These are phyloP conservation scores for Unio delphinus DNA, from an alignment of 2,888 invertebrate genomes.

Conservation along the genomic window DNA sequence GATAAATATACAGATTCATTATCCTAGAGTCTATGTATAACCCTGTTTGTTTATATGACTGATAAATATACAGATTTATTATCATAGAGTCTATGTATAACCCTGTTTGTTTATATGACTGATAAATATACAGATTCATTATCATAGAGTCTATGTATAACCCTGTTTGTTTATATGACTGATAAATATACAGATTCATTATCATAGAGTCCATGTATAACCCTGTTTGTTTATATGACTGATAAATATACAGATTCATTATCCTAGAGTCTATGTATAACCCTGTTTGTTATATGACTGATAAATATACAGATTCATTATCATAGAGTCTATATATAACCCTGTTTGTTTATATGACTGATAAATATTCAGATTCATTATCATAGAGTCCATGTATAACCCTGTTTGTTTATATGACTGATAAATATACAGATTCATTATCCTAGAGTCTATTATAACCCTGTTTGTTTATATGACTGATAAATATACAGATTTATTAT, in stretches of 20 bases:
- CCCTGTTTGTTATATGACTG: neutral
- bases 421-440: slow-evolving; percentile 1
- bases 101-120: neutral
- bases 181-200: slow-evolving; percentile 1
- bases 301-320: slow-evolving; percentile 1
- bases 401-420: neutral
- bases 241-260: slow-evolving; percentile 1
- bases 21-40: neutral
- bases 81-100: neutral
- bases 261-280: neutral
- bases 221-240: neutral
- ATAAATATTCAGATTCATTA: slow-evolving; percentile 1
- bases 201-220: neutral
- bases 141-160: neutral
- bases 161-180: neutral
- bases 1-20: slow-evolving; percentile 1
- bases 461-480: neutral
- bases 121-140: slow-evolving; percentile 1
- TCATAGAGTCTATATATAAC: neutral
- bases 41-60: neutral
- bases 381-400: neutral
- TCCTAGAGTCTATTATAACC: neutral
- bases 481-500: slow-evolving; percentile 1
- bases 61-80: slow-evolving; percentile 1
- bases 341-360: neutral